Evolutionary conservation across 1,140 invertebrate genomes (phyloP).

Genomic region (Bombus huntii): DNA sequence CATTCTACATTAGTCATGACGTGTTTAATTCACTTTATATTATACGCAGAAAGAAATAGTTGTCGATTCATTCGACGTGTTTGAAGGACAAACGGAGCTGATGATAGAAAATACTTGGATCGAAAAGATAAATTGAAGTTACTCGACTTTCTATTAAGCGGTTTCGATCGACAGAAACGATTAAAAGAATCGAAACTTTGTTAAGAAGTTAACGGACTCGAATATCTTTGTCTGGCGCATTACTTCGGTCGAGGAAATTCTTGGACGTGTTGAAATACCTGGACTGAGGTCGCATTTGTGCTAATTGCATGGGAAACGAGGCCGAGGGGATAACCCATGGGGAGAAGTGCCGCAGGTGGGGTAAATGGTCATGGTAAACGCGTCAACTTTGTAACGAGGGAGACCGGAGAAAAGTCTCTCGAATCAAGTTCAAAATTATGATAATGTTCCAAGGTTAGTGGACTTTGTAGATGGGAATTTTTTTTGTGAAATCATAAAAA

Average conservation of each 20-base stretch:
- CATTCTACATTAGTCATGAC: no score
- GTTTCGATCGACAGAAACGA: not conserved
- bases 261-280: not conserved
- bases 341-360: conserved; percentile 21
- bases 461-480: no score
- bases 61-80: not conserved
- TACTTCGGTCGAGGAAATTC: conserved; percentile 9
- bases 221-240: not conserved
- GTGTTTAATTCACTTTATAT: not conserved
- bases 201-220: not conserved
- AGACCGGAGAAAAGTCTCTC: not conserved
- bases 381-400: conserved; percentile 37
- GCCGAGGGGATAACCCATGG: conserved; percentile 22
- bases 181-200: not conserved
- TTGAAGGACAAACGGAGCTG: not conserved
- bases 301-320: conserved; percentile 29
- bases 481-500: no score
- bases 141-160: not conserved
- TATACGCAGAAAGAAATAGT: not conserved
- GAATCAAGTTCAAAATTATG: conserved; percentile 24
- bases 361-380: conserved; percentile 30
- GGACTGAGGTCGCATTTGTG: conserved; percentile 32
- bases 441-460: not conserved
- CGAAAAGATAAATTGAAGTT: not conserved
- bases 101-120: not conserved